Base-by-base conservation (phyloP, 2,113 vertebrate species). In the Lamprotornis superbus region DNA sequence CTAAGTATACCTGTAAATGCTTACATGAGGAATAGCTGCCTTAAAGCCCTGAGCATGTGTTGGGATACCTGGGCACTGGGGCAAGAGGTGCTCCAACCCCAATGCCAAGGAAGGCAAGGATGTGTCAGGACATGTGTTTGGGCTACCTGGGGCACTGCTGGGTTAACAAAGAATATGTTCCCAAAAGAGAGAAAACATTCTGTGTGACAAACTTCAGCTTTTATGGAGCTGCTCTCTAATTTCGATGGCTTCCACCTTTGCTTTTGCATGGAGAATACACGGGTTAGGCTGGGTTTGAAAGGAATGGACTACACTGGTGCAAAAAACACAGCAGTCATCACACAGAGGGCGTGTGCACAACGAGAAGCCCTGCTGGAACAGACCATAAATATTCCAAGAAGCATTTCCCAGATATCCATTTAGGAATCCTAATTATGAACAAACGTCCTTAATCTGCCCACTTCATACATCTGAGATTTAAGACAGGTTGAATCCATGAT, bases 361-460 rank as follows among this genome's bases (percentile, higher is more conserved):
- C 0, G 0, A 86, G 73, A 70, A 67, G 42, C 64, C 33, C 67
- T 77, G 27, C 25, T 94, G 67, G 55, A 67, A 44, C 47, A 40
- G 56, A 55, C 55, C 53, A 68, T 80, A 94, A 88, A 83, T 88
- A 96, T 83, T 77, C 90, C 87, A 90, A 71, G 86, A 75, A 93
- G 59, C 30, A 39, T 60, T 90, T 93, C 61, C 47, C 71, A 81
- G 42, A 78, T 94, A 93, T 71, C 73, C 68, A 93, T 93, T 95
- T 83, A 93, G 85, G 69, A 94, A 75, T 23, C 85, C 76, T 90
- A 85, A 88, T 90, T 91, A 90, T 71, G 83, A 96, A 75, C 85
- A 97, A 96, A 92, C 40, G 52, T 78, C 85, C 73, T 75, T 95
- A 94, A 97, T 90, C 83, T 93, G 75, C 89, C 81, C 56, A 40